Conservation (phyloP, 2,797 vertebrate genomes). For the Apodemus agrarius region DNA sequence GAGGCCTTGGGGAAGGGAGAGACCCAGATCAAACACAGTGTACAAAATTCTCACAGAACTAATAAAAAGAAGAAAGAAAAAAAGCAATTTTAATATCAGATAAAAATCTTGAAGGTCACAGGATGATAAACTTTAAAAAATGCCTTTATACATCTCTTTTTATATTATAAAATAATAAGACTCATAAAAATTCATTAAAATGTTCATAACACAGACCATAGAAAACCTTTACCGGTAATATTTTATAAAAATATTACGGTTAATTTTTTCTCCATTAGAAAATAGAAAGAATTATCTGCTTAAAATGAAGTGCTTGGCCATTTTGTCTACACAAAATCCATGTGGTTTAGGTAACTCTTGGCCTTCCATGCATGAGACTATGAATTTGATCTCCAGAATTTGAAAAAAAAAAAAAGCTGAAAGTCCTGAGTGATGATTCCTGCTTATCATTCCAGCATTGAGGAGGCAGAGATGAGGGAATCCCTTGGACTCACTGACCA, state of each 20-base stretch:
- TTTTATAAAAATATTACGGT: slow-evolving; percentile 40
- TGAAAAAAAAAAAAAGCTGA: background rate
- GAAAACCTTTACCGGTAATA: background rate
- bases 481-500: background rate
- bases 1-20: background rate
- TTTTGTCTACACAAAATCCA: slow-evolving; percentile 49
- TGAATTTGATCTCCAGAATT: background rate
- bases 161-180: slow-evolving; percentile 26
- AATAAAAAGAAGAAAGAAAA: background rate
- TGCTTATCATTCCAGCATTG: background rate
- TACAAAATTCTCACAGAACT: background rate
- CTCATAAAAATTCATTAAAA: slow-evolving; percentile 17
- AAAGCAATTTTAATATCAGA: slow-evolving; percentile 26
- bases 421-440: background rate
- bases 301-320: slow-evolving; percentile 10
- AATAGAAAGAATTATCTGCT: background rate
- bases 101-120: slow-evolving; percentile 47
- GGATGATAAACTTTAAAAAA: slow-evolving; percentile 45
- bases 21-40: background rate
- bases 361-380: background rate
- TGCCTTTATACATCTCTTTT: background rate
- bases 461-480: background rate
- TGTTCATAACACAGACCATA: background rate
- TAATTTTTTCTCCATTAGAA: slow-evolving; percentile 15
- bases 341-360: background rate